These are phyloP conservation scores for Bombus cullumanus DNA, from an alignment of 1,140 invertebrate genomes.

Conservation along the genomic window DNA sequence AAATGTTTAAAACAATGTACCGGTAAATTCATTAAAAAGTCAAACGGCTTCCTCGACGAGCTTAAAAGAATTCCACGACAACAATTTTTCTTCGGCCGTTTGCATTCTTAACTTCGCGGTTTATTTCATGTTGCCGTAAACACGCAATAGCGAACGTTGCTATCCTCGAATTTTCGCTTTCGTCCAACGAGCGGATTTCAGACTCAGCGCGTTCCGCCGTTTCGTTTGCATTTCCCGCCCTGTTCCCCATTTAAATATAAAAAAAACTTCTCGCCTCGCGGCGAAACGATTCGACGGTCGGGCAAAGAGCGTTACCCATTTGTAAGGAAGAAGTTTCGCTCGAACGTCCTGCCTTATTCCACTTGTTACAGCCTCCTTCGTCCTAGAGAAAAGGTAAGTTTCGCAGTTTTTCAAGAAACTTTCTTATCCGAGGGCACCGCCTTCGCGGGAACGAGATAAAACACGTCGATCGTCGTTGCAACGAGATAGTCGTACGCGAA, in stretches of 20 bases:
- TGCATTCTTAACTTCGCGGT: background rate
- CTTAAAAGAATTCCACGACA: background rate
- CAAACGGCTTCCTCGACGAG: background rate
- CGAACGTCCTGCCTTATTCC: constrained; percentile 27
- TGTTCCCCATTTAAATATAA: constrained; percentile 26
- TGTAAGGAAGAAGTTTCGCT: constrained; percentile 27
- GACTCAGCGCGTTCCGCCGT: background rate
- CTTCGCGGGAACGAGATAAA: constrained; percentile 30
- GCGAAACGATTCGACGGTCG: constrained; percentile 2
- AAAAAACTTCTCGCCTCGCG: background rate
- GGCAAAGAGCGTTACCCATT: constrained; percentile 6
- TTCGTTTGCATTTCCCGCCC: constrained; percentile 33
- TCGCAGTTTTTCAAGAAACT: constrained; percentile 50
- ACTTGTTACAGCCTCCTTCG: constrained; percentile 5
- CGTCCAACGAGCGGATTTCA: background rate
- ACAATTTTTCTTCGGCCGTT: constrained; percentile 6
- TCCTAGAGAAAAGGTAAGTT: constrained; percentile 32
- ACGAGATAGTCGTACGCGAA: constrained; percentile 11
- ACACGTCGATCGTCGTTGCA: constrained; percentile 39
- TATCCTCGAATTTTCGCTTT: constrained; percentile 22
- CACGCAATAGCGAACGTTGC: background rate
- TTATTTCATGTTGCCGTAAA: background rate
- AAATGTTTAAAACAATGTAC: background rate
- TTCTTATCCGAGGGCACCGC: constrained; percentile 43
- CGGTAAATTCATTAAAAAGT: constrained; percentile 30